phyloP scores from a whole-genome alignment of 2,888 invertebrate species.

The Baccha elongata region DNA sequence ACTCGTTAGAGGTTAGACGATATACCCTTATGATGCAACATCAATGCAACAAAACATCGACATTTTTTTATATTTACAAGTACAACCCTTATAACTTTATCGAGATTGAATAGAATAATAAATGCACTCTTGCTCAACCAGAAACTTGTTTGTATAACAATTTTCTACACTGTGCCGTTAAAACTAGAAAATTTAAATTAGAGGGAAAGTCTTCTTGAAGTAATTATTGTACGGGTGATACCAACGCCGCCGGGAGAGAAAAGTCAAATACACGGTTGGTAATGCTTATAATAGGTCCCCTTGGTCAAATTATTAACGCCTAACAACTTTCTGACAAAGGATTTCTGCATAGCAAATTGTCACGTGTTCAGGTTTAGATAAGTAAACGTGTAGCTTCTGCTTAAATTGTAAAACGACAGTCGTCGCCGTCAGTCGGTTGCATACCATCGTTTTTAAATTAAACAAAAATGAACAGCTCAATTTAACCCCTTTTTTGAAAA shows the following conservation, averaged over 20 bases:
- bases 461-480: constrained; percentile 48
- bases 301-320: constrained; percentile 66
- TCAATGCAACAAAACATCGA: constrained; percentile 25
- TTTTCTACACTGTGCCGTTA: constrained; percentile 13
- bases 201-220: constrained; percentile 26
- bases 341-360: constrained; percentile 46
- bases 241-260: background rate
- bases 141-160: constrained; percentile 30
- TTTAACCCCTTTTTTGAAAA: constrained; percentile 47
- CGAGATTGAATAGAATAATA: constrained; percentile 38
- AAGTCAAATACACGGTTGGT: constrained; percentile 60
- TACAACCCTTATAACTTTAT: constrained; percentile 22
- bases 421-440: background rate
- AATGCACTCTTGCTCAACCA: constrained; percentile 34
- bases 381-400: constrained; percentile 57
- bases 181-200: constrained; percentile 43
- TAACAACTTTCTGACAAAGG: constrained; percentile 54
- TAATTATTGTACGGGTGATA: constrained; percentile 12
- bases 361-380: constrained; percentile 66
- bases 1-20: no score
- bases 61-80: no score
- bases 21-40: constrained; percentile 15
- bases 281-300: constrained; percentile 57
- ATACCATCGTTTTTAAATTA: constrained; percentile 22
- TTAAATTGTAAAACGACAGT: background rate